Percentiles rank a stretch among this genome's conserved stretches.
Conservation (phyloP, 2,888 invertebrate genomes). For the Pyrocoelia pectoralis region DNA sequence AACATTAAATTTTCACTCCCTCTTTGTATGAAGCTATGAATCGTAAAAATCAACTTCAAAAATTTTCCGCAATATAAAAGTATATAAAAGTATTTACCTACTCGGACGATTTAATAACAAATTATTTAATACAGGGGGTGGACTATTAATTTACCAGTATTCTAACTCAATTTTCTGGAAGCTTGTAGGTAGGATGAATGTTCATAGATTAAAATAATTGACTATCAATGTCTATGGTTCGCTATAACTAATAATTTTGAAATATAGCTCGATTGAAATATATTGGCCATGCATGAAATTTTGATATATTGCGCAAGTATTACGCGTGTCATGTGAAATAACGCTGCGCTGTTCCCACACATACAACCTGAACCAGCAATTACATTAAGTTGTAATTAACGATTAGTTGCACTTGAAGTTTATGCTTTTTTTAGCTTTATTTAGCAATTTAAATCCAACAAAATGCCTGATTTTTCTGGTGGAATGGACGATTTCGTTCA, state of each 20-base stretch:
- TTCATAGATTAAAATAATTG: constrained; percentile 34
- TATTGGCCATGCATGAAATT: constrained; percentile 19
- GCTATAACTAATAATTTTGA: constrained; percentile 31
- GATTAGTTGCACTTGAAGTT: no score
- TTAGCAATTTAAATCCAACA: no score
- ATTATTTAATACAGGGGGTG: background rate
- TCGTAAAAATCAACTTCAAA: constrained; percentile 35
- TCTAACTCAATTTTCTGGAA: constrained; percentile 15
- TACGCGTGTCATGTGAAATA: background rate
- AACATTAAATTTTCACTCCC: constrained; percentile 9
- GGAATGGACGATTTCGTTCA: no score
- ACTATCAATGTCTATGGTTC: constrained; percentile 30
- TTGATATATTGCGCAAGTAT: constrained; percentile 15
- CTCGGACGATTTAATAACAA: background rate
- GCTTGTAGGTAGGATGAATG: constrained; percentile 19
- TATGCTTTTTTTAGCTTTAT: no score
- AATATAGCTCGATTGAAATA: constrained; percentile 24
- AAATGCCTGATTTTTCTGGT: no score
- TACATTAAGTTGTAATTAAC: no score
- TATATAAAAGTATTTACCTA: constrained; percentile 40
- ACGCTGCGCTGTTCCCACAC: no score
- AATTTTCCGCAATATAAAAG: constrained; percentile 38
- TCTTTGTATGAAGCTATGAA: background rate
- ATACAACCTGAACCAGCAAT: no score
- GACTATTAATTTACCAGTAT: background rate